phyloP scores from a whole-genome alignment of 2,888 invertebrate species.

The Protonemura montana region DNA sequence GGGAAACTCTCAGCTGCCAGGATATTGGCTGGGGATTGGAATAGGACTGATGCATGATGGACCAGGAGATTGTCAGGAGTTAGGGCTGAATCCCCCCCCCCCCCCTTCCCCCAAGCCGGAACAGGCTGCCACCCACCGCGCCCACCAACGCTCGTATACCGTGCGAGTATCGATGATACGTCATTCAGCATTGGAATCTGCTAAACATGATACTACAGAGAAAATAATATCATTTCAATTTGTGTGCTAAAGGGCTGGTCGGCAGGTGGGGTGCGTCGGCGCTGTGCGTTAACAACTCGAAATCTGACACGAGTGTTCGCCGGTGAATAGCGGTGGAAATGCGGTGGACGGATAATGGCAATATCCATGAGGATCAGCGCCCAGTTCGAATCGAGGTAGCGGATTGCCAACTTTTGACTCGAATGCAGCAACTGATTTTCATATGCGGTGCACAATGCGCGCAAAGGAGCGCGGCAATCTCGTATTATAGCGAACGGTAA shows the following conservation, averaged over 20 bases:
- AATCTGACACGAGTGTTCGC: too few species aligned
- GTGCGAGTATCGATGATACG: slow-evolving; percentile 37
- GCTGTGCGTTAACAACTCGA: too few species aligned
- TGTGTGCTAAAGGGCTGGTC: neutral
- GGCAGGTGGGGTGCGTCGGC: neutral
- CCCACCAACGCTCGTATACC: neutral
- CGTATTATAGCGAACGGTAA: neutral
- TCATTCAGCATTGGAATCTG: slow-evolving; percentile 28
- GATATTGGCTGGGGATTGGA: slow-evolving; percentile 43
- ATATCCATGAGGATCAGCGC: too few species aligned
- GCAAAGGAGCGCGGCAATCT: neutral
- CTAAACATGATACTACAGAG: slow-evolving; percentile 30
- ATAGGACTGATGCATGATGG: slow-evolving; percentile 42
- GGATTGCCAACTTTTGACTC: neutral
- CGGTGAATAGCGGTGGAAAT: neutral
- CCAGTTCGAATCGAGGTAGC: too few species aligned
- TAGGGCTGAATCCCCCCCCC: neutral
- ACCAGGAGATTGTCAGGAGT: slow-evolving; percentile 36
- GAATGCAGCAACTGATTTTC: slow-evolving; percentile 1
- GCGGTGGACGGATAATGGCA: too few species aligned
- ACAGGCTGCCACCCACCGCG: neutral
- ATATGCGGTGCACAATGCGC: neutral
- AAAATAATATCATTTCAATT: slow-evolving; percentile 23
- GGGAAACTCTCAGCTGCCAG: slow-evolving; percentile 40
- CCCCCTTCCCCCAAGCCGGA: neutral